Evolutionary conservation across 37 sponge, comb jelly and placozoan species (phyloP), one percentile per base, ranked within the genome.

Genomic region (Theonella swinhoei): DNA sequence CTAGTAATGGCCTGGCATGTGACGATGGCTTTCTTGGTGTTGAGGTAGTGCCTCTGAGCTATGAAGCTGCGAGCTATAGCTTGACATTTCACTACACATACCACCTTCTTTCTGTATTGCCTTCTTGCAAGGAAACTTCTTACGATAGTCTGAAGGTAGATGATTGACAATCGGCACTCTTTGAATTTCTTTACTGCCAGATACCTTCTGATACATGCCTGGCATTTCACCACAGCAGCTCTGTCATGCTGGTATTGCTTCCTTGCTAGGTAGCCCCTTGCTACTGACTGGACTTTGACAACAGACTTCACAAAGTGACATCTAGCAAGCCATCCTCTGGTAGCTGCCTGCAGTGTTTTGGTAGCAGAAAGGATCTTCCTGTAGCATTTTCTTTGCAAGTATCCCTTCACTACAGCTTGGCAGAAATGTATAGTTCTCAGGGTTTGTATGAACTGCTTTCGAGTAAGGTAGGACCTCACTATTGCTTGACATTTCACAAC

Each of bases 1-100:
- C 89, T 54, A 69, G 65, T 73, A 23, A 59, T 4, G 11, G 75
- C 22, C 68, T 90, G 91, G 19, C 75, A 30, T 22, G 66, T 62
- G 67, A 32, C 4, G n/a, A 35, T 41, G 11, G 85, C 85, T 76
- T 23, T 4, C 37, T 36, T 77, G 3, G 23, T 26, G 23, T 19
- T 2, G 5, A 42, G 54, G 43, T 72, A 81, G 23, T 29, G 32
- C 29, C 39, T 72, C 2, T 4, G 35, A 61, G 69, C 81, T 7
- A 72, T n/a, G 39, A 42, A 72, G 4, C 68, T 68, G 54, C 7
- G 54, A 47, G 14, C 54, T 17, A 7, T 17, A 14, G 54, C 54
- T 35, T 60, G 19, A 20, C 66, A 65, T n/a, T 65, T 65, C 66
- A 23, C 30, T 65, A 65, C 5, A 65, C 19, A n/a, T 7, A 7